Percentiles rank a stretch among this genome's conserved stretches.
phyloP scores from a whole-genome alignment of 2,113 vertebrate genomes.

The Dicrurus megarhynchus region DNA sequence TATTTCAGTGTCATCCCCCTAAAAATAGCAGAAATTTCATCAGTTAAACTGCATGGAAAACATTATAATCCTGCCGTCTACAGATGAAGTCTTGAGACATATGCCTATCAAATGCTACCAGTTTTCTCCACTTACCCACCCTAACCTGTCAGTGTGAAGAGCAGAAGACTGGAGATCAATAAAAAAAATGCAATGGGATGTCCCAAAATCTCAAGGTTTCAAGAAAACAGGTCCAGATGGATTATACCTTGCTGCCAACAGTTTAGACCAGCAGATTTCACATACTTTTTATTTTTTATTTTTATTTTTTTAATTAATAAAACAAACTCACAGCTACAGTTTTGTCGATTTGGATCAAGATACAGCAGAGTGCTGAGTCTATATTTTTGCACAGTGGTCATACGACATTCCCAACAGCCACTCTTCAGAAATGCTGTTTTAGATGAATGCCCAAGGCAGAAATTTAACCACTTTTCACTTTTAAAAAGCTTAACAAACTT shows the following conservation, averaged over 20 bases:
- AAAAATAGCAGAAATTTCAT: neutral
- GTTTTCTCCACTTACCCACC: neutral
- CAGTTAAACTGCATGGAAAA: neutral
- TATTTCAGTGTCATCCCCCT: neutral
- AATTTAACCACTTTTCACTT: neutral
- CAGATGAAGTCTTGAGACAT: neutral
- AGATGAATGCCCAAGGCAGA: neutral
- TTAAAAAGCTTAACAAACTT: constrained; percentile 18
- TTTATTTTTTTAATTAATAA: neutral
- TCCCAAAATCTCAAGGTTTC: neutral
- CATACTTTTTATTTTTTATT: neutral
- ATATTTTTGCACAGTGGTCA: neutral
- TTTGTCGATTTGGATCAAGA: neutral
- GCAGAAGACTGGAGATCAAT: neutral
- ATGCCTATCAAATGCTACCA: neutral
- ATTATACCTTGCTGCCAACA: neutral
- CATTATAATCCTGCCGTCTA: neutral
- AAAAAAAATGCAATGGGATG: neutral
- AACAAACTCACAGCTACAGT: neutral
- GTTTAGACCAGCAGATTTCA: neutral
- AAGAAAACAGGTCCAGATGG: neutral
- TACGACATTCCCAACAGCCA: neutral
- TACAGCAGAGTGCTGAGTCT: neutral
- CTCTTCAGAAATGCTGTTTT: neutral
- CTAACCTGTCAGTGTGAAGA: neutral